Base-by-base conservation (phyloP, 2,797 vertebrate genomes). In the Anguilla megastoma region DNA sequence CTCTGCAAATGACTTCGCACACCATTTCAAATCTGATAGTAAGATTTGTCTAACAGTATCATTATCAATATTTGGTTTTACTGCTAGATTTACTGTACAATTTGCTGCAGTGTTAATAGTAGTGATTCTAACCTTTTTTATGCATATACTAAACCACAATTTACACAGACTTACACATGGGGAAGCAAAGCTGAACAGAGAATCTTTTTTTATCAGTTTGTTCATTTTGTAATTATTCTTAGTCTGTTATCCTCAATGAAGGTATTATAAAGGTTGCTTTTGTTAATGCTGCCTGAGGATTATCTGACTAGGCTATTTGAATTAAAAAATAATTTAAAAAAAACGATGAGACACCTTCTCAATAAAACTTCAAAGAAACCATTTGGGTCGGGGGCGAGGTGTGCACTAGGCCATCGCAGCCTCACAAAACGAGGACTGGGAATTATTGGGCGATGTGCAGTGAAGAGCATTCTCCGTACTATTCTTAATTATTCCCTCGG, bases 401-500 rank as follows among this genome's bases (percentile, higher is more conserved):
- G 74, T 41, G 36, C 1, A 21, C 63, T 24, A n/a, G 7, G 14
- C 12, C 63, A 27, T 69, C 0, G 4, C n/a, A 69, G 63, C 9
- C 63, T 69, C 63, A 27, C 24, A 4, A 69, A 27, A 69, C 7
- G 14, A 18, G 74, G 6, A 79, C 18, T 18, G 74, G 74, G 74
- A 45, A 79, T 79, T 79, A 36, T 21, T 18, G 74, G 14, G 16
- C 10, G 36, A 21, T 41, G 16, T 79, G 74, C 74, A 8, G 16
- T 45, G 36, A 16, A 14, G 74, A 79, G 33, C 33, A 79, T 16
- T 7, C 74, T 79, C 74, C 2, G 36, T 41, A 71, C 66, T 48
- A 74, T 56, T 18, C 82, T 66, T 74, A 54, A 71, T 56, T 85
- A 48, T 87, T 54, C 58, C 66, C 74, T 50, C 18, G 87, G 60